Evolutionary conservation across 1,140 invertebrate genomes (phyloP).

Genomic region (Trachelipus rathkii): DNA sequence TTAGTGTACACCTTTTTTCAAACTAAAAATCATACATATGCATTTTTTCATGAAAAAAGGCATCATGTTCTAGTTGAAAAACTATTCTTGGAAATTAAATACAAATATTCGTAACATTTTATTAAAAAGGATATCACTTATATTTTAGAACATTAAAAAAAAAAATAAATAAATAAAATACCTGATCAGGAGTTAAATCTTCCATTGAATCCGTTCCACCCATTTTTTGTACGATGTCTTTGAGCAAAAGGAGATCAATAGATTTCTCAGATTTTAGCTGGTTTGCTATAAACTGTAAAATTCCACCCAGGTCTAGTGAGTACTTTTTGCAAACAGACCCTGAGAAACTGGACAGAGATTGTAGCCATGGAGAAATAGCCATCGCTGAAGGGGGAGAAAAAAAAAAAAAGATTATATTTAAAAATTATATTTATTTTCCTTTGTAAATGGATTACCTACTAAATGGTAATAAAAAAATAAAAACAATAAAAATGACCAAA

Average conservation of each 20-base stretch:
- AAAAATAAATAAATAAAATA: constrained; percentile 50
- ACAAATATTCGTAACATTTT: too few relatives aligned
- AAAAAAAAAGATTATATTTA: background rate
- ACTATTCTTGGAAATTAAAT: too few relatives aligned
- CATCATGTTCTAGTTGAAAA: too few relatives aligned
- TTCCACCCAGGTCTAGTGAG: constrained; percentile 87
- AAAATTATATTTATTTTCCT: too few relatives aligned
- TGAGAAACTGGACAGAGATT: constrained; percentile 88
- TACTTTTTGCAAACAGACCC: constrained; percentile 97
- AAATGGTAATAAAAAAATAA: too few relatives aligned
- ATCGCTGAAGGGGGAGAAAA: constrained; percentile 63
- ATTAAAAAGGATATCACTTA: too few relatives aligned
- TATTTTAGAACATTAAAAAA: background rate
- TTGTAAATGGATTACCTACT: too few relatives aligned
- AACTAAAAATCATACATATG: too few relatives aligned
- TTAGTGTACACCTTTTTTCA: too few relatives aligned
- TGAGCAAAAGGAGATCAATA: constrained; percentile 88
- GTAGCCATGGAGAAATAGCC: constrained; percentile 91
- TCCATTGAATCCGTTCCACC: constrained; percentile 94
- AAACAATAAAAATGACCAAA: too few relatives aligned
- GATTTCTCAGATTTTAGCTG: constrained; percentile 93
- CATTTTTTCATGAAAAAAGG: too few relatives aligned
- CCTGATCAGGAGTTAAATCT: constrained; percentile 92
- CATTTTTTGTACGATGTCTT: constrained; percentile 99
- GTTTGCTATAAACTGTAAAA: constrained; percentile 95